Conservation (phyloP, 2,888 invertebrate genomes). For the Euclidia mi region DNA sequence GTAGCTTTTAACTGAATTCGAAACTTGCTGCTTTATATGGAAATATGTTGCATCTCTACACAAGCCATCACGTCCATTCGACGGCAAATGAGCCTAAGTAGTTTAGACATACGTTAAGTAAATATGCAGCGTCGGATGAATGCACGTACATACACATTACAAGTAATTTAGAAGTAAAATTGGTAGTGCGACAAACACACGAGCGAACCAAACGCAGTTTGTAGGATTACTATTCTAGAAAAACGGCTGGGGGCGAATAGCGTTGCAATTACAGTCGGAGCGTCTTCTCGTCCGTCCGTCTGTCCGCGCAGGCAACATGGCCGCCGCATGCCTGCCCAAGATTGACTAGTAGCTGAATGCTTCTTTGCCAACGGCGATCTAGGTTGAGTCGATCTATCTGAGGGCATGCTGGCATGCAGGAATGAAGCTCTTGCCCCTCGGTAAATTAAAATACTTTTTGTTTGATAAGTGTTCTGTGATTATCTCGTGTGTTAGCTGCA, state of each 20-base stretch:
- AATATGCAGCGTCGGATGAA: constrained; percentile 1
- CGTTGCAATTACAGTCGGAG: constrained; percentile 84
- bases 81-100: background rate
- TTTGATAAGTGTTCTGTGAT: constrained; percentile 79
- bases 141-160: constrained; percentile 1
- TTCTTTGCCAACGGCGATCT: constrained; percentile 84
- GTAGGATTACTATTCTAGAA: constrained; percentile 77
- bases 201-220: constrained; percentile 55
- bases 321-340: constrained; percentile 85
- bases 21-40: too few relatives aligned
- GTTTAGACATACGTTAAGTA: background rate
- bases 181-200: constrained; percentile 28
- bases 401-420: constrained; percentile 75
- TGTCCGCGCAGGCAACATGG: constrained; percentile 80
- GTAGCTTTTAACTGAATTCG: too few relatives aligned
- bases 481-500: constrained; percentile 71
- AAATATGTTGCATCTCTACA: background rate
- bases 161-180: constrained; percentile 7
- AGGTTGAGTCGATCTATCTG: constrained; percentile 79
- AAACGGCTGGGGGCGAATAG: constrained; percentile 82
- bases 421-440: constrained; percentile 75
- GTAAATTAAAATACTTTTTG: constrained; percentile 87
- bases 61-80: background rate
- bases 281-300: constrained; percentile 79
- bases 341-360: constrained; percentile 87